Conservation (phyloP, 2,797 vertebrate genomes). For the Emys orbicularis region DNA sequence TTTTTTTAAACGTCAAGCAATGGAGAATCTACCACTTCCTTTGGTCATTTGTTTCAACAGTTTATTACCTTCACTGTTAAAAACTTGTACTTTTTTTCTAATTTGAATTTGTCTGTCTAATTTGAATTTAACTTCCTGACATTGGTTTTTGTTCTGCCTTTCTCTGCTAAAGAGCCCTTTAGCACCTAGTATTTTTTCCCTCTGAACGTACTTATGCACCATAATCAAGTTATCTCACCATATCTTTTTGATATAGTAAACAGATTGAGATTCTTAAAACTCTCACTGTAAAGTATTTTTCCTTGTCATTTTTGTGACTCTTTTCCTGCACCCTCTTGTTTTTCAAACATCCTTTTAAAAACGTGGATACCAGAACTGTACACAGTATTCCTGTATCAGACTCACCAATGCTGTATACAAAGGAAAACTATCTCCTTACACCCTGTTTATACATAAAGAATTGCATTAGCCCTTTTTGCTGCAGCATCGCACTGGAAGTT, state of each 20-base stretch:
- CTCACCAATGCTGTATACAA: conserved; percentile 33
- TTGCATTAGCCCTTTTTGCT: background rate
- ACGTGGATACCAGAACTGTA: background rate
- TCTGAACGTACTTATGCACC: background rate
- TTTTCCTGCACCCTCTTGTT: background rate
- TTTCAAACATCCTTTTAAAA: background rate
- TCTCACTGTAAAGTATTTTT: background rate
- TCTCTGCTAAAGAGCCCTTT: background rate
- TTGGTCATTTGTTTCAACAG: background rate
- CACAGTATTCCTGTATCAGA: background rate
- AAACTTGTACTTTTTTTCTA: background rate
- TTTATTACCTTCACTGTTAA: background rate
- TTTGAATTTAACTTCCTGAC: background rate
- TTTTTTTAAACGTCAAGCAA: background rate
- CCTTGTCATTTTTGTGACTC: background rate
- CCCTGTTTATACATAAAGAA: background rate
- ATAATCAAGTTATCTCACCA: background rate
- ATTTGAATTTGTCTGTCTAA: background rate
- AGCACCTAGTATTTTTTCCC: background rate
- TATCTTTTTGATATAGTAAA: background rate
- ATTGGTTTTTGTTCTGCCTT: background rate
- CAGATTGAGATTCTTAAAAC: background rate
- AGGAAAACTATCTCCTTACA: background rate
- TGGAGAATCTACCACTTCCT: background rate
- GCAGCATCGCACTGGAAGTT: background rate